Evolutionary conservation across 2,888 invertebrate genomes (phyloP).

Genomic region (Lapara coniferarum): DNA sequence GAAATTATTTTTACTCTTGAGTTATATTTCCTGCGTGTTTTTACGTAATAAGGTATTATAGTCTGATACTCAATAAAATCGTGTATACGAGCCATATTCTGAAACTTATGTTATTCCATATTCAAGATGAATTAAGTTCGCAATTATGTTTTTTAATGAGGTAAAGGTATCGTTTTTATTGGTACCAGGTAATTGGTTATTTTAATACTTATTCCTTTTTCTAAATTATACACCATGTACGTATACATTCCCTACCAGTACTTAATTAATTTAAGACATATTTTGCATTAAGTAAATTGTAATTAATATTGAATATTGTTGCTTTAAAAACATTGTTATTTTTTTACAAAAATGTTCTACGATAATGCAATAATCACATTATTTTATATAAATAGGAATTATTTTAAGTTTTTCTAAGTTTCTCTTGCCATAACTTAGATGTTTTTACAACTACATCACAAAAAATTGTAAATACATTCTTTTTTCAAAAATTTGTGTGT

Average conservation of each 20-base stretch:
- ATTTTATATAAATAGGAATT: background rate
- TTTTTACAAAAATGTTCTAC: background rate
- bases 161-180: background rate
- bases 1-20: constrained; percentile 42
- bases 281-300: constrained; percentile 26
- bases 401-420: constrained; percentile 9
- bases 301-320: constrained; percentile 25
- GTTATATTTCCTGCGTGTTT: constrained; percentile 25
- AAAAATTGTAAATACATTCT: background rate
- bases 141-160: no score
- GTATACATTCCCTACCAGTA: constrained; percentile 68
- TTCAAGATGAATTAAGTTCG: background rate
- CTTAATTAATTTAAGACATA: constrained; percentile 60
- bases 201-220: background rate
- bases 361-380: background rate
- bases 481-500: background rate
- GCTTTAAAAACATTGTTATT: background rate
- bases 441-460: constrained; percentile 23
- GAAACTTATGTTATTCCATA: background rate
- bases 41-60: constrained; percentile 3
- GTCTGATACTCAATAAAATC: background rate
- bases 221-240: constrained; percentile 21
- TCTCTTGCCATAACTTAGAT: constrained; percentile 38
- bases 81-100: constrained; percentile 12
- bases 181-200: no score